Percentiles rank a stretch among this genome's conserved stretches.
These are phyloP conservation scores for Camponotus floridanus DNA, from an alignment of 1,140 invertebrate genomes.

Conservation along the genomic window DNA sequence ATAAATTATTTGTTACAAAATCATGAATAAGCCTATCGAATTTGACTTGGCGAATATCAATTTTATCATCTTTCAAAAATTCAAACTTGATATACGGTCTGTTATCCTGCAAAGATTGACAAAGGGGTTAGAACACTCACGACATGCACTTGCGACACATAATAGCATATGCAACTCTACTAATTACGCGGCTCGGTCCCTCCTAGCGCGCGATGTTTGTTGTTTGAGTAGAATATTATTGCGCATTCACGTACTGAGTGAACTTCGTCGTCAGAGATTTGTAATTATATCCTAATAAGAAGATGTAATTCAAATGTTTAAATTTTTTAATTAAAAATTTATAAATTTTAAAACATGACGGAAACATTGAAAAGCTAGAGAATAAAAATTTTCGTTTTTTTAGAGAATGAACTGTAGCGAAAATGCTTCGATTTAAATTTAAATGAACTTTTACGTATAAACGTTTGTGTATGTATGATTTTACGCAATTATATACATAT, in stretches of 20 bases:
- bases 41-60: background rate
- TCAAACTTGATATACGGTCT: background rate
- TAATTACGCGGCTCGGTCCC: constrained; percentile 36
- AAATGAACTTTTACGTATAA: background rate
- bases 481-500: background rate
- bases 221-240: constrained; percentile 14
- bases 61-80: background rate
- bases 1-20: background rate
- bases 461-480: too few relatives aligned
- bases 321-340: background rate
- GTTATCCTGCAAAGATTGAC: constrained; percentile 43
- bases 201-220: constrained; percentile 24
- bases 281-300: background rate
- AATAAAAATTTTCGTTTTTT: background rate
- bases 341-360: background rate
- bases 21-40: background rate
- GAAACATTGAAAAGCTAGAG: background rate
- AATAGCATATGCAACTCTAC: constrained; percentile 27
- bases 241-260: background rate
- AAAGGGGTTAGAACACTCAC: constrained; percentile 41
- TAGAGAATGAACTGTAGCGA: background rate
- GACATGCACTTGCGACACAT: constrained; percentile 21
- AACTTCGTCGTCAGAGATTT: background rate
- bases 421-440: background rate
- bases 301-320: background rate